A percentile compares a stretch with the other conserved stretches of the same genome.
Evolutionary conservation across 2,888 invertebrate species (phyloP).

Genomic region (Tiphia femorata): DNA sequence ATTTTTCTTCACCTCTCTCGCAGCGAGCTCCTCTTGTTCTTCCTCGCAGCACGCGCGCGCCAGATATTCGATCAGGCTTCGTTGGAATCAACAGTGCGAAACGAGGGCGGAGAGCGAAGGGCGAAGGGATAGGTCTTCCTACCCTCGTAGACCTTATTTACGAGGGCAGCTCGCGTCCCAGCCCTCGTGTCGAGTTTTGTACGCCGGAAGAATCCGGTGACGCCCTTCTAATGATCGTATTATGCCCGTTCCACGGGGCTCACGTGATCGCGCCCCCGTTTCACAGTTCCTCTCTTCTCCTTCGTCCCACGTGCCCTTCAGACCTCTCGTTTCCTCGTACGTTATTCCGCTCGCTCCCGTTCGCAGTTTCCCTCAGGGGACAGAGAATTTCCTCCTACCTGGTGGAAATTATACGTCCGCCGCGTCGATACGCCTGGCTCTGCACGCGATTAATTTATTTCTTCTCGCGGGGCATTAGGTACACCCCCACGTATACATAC

Average conservation of each 20-base stretch:
- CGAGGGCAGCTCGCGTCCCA: conserved; percentile 26
- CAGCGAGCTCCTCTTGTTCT: conserved; percentile 29
- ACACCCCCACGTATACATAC: too few species aligned
- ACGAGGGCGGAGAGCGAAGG: background rate
- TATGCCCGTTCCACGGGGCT: conserved; percentile 40
- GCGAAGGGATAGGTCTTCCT: conserved; percentile 24
- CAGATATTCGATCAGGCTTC: too few species aligned
- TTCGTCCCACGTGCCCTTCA: background rate
- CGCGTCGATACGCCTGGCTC: conserved; percentile 11
- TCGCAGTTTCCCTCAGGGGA: background rate
- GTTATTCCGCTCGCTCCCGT: background rate
- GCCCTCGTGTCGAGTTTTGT: conserved; percentile 42
- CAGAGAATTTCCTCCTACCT: conserved; percentile 19
- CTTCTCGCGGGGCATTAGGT: conserved; percentile 24
- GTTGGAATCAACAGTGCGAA: conserved; percentile 30
- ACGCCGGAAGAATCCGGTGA: conserved; percentile 47
- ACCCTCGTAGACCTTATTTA: conserved; percentile 39
- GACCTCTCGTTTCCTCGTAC: background rate
- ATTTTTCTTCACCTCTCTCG: background rate
- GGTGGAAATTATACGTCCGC: conserved; percentile 20
- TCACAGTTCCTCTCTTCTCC: conserved; percentile 16
- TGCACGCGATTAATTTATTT: conserved; percentile 44
- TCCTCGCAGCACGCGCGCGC: too few species aligned
- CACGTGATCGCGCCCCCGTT: conserved; percentile 37
- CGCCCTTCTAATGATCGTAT: conserved; percentile 53